A percentile compares a stretch with the other conserved stretches of the same genome.
phyloP scores from a whole-genome alignment of 2,797 vertebrate genomes.

The Leuciscus waleckii region DNA sequence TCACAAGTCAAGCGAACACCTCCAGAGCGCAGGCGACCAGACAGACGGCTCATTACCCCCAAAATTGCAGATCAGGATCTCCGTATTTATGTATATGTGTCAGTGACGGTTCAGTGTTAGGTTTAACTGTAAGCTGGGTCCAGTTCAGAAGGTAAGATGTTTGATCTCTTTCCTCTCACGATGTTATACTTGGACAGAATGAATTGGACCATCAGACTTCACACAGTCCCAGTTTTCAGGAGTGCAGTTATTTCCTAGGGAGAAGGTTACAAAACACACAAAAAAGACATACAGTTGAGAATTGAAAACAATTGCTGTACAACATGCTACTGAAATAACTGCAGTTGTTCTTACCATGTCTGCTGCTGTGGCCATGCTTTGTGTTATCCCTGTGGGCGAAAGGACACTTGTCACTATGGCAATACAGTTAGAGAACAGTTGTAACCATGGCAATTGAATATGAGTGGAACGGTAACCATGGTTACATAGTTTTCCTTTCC shows the following conservation, averaged over 20 bases:
- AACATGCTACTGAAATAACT: constrained; percentile 33
- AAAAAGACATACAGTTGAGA: constrained; percentile 8
- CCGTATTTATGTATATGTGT: constrained; percentile 37
- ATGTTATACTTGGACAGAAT: constrained; percentile 39
- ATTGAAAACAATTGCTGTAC: constrained; percentile 4
- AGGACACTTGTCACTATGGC: constrained; percentile 64
- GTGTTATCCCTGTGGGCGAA: constrained; percentile 64
- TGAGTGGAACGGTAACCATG: constrained; percentile 62
- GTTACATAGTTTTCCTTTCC: constrained; percentile 62
- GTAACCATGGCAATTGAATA: constrained; percentile 64
- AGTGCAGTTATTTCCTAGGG: constrained; percentile 29
- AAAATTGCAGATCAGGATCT: constrained; percentile 57
- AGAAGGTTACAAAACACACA: constrained; percentile 36
- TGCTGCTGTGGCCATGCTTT: constrained; percentile 59
- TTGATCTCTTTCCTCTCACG: constrained; percentile 36
- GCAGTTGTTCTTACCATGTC: constrained; percentile 59
- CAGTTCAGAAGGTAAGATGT: constrained; percentile 36
- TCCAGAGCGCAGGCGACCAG: constrained; percentile 88
- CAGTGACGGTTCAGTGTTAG: neutral
- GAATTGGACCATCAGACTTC: constrained; percentile 39
- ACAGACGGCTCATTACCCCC: constrained; percentile 85
- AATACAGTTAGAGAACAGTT: constrained; percentile 64
- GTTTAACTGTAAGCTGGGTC: constrained; percentile 2
- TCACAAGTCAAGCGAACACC: constrained; percentile 88
- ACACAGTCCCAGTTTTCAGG: constrained; percentile 32